phyloP scores from a whole-genome alignment of 1,140 invertebrate species.

The Choristoneura fumiferana region DNA sequence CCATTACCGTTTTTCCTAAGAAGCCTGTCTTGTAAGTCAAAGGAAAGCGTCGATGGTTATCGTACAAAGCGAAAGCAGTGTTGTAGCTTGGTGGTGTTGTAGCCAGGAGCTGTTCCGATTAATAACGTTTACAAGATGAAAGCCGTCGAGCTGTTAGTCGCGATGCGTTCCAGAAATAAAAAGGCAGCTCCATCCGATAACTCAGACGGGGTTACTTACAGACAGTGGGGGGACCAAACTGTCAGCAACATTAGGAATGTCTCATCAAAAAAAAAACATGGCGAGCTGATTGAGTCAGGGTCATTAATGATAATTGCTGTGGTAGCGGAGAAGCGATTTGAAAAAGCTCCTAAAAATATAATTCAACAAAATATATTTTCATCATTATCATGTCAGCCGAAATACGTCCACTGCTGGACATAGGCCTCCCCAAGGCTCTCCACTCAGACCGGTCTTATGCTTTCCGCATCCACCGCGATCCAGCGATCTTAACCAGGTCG shows the following conservation, averaged over 20 bases:
- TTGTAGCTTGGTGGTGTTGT: slow-evolving; percentile 42
- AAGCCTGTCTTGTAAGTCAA: not conserved
- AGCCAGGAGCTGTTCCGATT: slow-evolving; percentile 71
- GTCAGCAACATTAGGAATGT: not conserved
- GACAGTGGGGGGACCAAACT: slow-evolving; percentile 41
- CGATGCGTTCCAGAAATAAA: slow-evolving; percentile 75
- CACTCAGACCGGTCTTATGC: too few species aligned
- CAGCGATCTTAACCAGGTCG: too few species aligned
- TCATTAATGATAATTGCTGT: too few species aligned
- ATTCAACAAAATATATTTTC: too few species aligned
- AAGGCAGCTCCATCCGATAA: slow-evolving; percentile 66
- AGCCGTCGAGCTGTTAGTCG: slow-evolving; percentile 69
- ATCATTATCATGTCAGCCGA: too few species aligned
- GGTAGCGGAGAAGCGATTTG: too few species aligned
- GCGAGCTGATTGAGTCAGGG: too few species aligned
- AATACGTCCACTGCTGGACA: too few species aligned
- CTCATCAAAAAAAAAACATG: too few species aligned
- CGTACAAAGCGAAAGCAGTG: slow-evolving; percentile 7
- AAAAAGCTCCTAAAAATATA: too few species aligned
- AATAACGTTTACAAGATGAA: slow-evolving; percentile 77
- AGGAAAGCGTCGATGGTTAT: slow-evolving; percentile 27
- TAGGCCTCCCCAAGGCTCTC: too few species aligned
- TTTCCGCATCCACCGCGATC: too few species aligned
- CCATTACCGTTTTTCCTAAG: slow-evolving; percentile 26
- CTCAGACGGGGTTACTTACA: slow-evolving; percentile 68